A percentile compares a stretch with the other conserved stretches of the same genome.
Evolutionary conservation across 2,113 vertebrate genomes (phyloP).

Genomic region (Myotis lucifugus): DNA sequence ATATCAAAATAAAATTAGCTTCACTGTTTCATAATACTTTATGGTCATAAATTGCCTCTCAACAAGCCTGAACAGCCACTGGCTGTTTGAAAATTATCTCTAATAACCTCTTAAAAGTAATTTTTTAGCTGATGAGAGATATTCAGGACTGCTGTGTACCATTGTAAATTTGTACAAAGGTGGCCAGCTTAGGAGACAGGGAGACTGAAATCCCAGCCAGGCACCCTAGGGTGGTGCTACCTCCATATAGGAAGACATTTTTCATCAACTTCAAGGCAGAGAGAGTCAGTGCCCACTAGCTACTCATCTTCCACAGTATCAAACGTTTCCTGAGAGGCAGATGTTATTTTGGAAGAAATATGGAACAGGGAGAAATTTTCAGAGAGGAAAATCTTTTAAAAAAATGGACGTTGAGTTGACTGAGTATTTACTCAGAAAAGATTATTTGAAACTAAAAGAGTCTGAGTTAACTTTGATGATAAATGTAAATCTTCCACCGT

Average conservation of each 20-base stretch:
- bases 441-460: background rate
- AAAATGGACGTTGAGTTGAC: background rate
- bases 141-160: background rate
- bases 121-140: background rate
- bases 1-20: background rate
- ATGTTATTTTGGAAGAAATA: background rate
- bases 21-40: background rate
- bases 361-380: background rate
- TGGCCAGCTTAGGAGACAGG: background rate
- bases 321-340: background rate
- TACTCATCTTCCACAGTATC: background rate
- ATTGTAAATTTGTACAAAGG: background rate
- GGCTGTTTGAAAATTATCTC: background rate
- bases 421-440: background rate
- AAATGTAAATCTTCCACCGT: background rate
- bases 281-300: background rate
- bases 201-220: background rate
- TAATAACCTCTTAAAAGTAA: background rate
- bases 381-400: background rate
- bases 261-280: background rate
- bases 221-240: fast-evolving
- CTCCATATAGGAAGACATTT: background rate
- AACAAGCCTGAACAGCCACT: background rate
- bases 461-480: background rate
- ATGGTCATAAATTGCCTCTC: background rate